Evolutionary conservation across 2,888 invertebrate genomes (phyloP), one percentile per base, ranked within the genome.

Genomic region (Syrista parreyssii): DNA sequence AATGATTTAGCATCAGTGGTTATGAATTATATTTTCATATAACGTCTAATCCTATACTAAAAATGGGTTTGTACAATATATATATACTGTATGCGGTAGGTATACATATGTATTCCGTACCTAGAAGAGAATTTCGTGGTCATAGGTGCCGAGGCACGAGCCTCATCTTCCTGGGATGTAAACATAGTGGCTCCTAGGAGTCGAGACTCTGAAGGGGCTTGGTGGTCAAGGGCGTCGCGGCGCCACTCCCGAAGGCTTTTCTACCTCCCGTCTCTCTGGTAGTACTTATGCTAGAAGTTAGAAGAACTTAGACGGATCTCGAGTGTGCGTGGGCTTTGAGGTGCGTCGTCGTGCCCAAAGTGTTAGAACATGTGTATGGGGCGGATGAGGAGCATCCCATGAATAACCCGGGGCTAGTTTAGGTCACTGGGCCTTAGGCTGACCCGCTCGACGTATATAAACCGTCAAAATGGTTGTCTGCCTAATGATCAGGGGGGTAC

Each of bases 391-490:
- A 74, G 36, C 74, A 74, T 74, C 74, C 74, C 35, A 74, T 74
- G 74, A 74, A 74, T 74, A 74, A 74, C 74, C 35, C 74, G 34
- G 34, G 74, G 74, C 31, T 33, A 71, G 32, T 71, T 32, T 31
- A 31, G 55, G 55, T 55, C 55, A 55, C 55, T 55, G 55, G 55
- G 55, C 55, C 55, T 55, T 9, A 23, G 55, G 55, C 55, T 55
- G 55, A 55, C 55, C 55, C 23, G 55, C 55, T 55, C 23, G 69
- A 77, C 71, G 77, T 77, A 77, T 77, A 74, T 77, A 77, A 77
- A 77, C 77, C 75, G 71, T 55, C 77, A 40, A 71, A 77, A 77
- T 77, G 77, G 77, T 74, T 74, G 77, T 77, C 69, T 77, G 77
- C 69, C 74, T 77, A 75, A 77, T 77, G 77, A 77, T 77, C 77